Percentiles rank a stretch among this genome's conserved stretches.
These are phyloP conservation scores for Mesocricetus auratus DNA, from an alignment of 2,113 vertebrate genomes.

Conservation along the genomic window DNA sequence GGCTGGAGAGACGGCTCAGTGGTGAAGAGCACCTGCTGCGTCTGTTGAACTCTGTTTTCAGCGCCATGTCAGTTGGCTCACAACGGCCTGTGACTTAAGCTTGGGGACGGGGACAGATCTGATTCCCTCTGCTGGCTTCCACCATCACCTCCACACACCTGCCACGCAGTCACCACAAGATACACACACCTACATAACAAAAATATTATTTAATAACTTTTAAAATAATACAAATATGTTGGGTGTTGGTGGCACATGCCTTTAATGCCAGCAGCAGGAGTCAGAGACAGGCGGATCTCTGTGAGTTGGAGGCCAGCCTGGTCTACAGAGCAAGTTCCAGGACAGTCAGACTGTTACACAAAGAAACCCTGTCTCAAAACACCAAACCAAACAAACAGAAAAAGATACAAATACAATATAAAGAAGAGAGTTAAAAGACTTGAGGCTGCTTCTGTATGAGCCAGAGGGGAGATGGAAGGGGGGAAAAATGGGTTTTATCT, in stretches of 20 bases:
- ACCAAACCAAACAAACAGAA: background rate
- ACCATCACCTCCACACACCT: background rate
- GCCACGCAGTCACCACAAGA: background rate
- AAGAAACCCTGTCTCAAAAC: background rate
- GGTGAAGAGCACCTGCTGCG: background rate
- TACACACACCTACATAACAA: background rate
- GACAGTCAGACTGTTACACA: background rate
- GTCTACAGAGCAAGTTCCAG: background rate
- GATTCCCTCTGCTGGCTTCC: background rate
- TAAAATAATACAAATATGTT: background rate
- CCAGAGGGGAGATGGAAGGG: background rate
- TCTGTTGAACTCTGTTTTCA: background rate
- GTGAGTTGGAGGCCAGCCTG: background rate
- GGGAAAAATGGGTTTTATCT: background rate
- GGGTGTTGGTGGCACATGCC: background rate
- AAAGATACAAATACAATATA: background rate
- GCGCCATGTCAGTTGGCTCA: background rate
- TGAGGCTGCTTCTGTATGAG: background rate
- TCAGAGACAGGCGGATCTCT: background rate
- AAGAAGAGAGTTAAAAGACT: background rate
- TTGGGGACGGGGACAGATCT: background rate
- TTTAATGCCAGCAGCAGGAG: background rate
- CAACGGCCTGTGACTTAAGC: background rate
- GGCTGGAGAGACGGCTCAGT: background rate
- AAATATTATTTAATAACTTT: background rate